Conservation (phyloP, 2,797 vertebrate species). For the Gephyroberyx darwinii region DNA sequence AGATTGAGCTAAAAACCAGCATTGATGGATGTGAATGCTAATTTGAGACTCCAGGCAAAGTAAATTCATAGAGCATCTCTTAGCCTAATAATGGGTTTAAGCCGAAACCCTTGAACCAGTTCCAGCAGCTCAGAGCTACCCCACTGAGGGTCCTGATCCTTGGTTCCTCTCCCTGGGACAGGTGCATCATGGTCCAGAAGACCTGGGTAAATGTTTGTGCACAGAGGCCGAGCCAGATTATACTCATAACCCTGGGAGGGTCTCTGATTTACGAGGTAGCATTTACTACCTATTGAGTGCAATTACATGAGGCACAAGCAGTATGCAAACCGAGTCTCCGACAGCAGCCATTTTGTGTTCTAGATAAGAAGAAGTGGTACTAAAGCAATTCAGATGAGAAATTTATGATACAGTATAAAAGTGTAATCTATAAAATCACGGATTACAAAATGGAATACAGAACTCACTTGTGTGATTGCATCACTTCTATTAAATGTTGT, state of each 20-base stretch:
- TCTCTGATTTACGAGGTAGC: constrained; percentile 80
- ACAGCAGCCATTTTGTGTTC: constrained; percentile 63
- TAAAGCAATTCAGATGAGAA: constrained; percentile 38
- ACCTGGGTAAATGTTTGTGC: constrained; percentile 79
- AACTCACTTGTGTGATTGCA: constrained; percentile 17
- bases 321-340: constrained; percentile 67
- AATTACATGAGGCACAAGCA: constrained; percentile 70
- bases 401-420: constrained; percentile 54
- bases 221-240: constrained; percentile 63
- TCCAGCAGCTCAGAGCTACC: constrained; percentile 64
- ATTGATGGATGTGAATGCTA: constrained; percentile 44
- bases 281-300: constrained; percentile 76
- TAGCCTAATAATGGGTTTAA: constrained; percentile 69
- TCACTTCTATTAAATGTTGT: constrained; percentile 32
- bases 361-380: constrained; percentile 33
- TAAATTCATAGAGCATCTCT: constrained; percentile 49
- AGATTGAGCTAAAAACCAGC: constrained; percentile 19
- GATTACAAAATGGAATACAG: constrained; percentile 17
- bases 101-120: constrained; percentile 66
- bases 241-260: constrained; percentile 54
- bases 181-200: constrained; percentile 59
- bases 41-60: constrained; percentile 52
- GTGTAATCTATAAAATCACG: constrained; percentile 22
- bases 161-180: constrained; percentile 57
- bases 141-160: constrained; percentile 61